These are phyloP conservation scores for Meteorus colon DNA, from an alignment of 2,888 invertebrate species.

Conservation along the genomic window DNA sequence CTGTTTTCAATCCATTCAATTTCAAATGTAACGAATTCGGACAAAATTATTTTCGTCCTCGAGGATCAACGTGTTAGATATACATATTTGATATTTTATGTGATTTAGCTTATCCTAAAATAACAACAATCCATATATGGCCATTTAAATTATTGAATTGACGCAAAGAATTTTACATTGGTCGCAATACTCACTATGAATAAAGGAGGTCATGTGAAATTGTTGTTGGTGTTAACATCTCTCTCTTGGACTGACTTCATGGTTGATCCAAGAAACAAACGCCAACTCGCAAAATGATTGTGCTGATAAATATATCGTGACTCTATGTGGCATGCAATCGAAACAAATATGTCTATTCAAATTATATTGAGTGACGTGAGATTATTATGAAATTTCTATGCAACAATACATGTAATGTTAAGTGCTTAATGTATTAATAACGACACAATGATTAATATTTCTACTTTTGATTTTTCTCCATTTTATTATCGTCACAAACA, in stretches of 20 bases:
- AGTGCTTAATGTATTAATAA: conserved; percentile 3
- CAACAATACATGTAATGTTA: background rate
- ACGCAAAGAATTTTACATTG: background rate
- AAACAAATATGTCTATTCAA: conserved; percentile 11
- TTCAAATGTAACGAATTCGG: too few relatives aligned
- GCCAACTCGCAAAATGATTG: background rate
- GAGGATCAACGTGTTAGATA: too few relatives aligned
- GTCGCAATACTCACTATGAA: conserved; percentile 11
- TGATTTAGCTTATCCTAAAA: too few relatives aligned
- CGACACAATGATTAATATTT: background rate
- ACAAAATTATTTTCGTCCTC: too few relatives aligned
- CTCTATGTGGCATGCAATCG: conserved; percentile 9
- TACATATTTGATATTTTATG: too few relatives aligned
- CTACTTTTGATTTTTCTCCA: background rate
- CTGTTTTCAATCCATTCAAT: too few relatives aligned
- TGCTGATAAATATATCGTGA: conserved; percentile 17
- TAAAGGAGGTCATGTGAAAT: conserved; percentile 36
- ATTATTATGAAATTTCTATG: background rate
- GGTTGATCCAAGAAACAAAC: conserved; percentile 30
- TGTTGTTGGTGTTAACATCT: conserved; percentile 31
- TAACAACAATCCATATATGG: too few relatives aligned
- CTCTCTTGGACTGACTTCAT: conserved; percentile 14
- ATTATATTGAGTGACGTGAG: background rate
- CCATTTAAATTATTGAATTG: background rate
- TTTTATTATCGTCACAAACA: background rate